Evolutionary conservation across 2,888 invertebrate species (phyloP), one percentile per base, ranked within the genome.

Genomic region (Drosophila buzzatii): DNA sequence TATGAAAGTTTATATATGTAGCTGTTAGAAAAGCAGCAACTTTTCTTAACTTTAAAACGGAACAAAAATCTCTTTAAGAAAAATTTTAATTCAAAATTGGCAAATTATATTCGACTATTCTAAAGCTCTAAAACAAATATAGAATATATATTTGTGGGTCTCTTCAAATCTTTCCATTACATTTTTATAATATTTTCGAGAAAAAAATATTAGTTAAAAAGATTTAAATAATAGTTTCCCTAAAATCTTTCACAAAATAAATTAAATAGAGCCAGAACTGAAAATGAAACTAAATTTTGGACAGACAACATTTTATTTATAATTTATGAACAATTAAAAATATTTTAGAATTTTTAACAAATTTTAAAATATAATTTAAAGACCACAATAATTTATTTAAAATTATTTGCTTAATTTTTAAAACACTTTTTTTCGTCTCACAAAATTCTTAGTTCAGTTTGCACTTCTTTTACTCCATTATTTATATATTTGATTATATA

Each of bases 401-500:
- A 20, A 20, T 20, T 18, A 0, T 51, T 35, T 4, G 10, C n/a
- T 4, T 53, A 27, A n/a, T 31, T 31, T 18, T 12, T 6, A 52
- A 20, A 47, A 4, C 0, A 4, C 10, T 20, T 42, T 16, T 12
- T 10, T 55, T n/a, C 3, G 8, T 10, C 14, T 41, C 7, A 0
- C 7, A 53, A 0, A 23, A 20, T 35, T 53, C n/a, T 39, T 12
- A n/a, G 37, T 39, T 53, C 0, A n/a, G 1, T 53, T 55, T 16
- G 1, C 9, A 23, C 1, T 55, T n/a, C 10, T 18, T 58, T 53
- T 49, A 45, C 16, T 39, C 37, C 16, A 8, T 49, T 2, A 18
- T 42, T 20, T 44, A 5, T 33, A 44, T 6, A 16, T 57, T 57
- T 57, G 9, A 2, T 8, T 52, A 20, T 57, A 79, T 75, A 27